Evolutionary conservation across 2,797 vertebrate species (phyloP), one percentile per base, ranked within the genome.

Genomic region (Thunnus albacares): DNA sequence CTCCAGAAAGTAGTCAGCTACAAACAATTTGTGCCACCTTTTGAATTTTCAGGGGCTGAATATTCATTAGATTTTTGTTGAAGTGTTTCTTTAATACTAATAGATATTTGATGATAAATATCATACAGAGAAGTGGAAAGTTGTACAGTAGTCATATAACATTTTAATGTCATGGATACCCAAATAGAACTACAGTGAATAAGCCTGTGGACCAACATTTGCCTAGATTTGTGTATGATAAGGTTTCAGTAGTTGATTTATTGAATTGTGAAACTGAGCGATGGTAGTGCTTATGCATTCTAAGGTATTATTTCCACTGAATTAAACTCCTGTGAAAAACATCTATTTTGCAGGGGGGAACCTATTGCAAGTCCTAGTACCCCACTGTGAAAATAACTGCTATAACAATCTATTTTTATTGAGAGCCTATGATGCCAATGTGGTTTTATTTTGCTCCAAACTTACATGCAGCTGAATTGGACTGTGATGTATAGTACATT

Each of bases 391-490:
- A 22, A 77, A 45, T 7, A 3, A 2, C 26, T 22, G 13, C 14
- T n/a, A 52, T 20, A 55, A 55, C 47, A 26, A n/a, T 63, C n/a
- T 41, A 12, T 63, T 58, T 52, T 69, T 68, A 64, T 56, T 58
- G 26, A 8, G 4, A 45, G 26, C 1, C 2, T 24, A 0, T 47
- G 55, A 69, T 56, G 63, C 68, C 62, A 63, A 12, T 66, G 43
- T n/a, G 17, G 15, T 67, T 45, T 60, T 67, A 15, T 75, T 70
- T 62, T 60, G 45, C 59, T 83, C 28, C 28, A 75, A 24, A 3
- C 28, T 72, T 64, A 58, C 49, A 73, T 51, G 35, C 3, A 55
- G 59, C 38, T 66, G 82, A 85, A 87, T 64, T 60, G 47, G 58
- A 57, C 38, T 6, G 6, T 55, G 80, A 79, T 69, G 51, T 72